Base-by-base conservation (phyloP, 2,797 vertebrate genomes). In the Pygocentrus nattereri region DNA sequence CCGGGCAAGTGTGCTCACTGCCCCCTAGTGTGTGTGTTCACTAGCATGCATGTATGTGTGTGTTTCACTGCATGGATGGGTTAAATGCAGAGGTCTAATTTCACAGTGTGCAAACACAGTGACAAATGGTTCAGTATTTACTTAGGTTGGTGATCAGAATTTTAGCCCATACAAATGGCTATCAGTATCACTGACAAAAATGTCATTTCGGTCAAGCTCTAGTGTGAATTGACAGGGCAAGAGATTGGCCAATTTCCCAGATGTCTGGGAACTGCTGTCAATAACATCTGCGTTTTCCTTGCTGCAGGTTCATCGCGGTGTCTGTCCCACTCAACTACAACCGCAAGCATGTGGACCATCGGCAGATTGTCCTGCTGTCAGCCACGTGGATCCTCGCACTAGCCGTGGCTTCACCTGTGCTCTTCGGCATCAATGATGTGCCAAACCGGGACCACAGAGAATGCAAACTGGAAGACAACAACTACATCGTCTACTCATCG, bases 331-430 rank as follows among this genome's bases (percentile, higher is more conserved):
- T 98, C 74, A 94, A 95, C 91, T 99, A 98, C 93, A 96, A 95
- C 93, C 93, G 96, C 71, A 96, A 94, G 71, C 95, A 96, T 25
- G 94, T 97, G 25, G 97, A 97, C 90, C 90, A 95, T 84, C 93
- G 97, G 15, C 98, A 98, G 89, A 50, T 93, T 19, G 89, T 95
- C 80, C 94, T 99, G 38, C 94, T 99, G 69, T 95, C 95, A 0
- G 95, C 96, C 90, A 97, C 98, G 15, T 99, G 98, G 98, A 88
- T 98, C 82, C 91, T 98, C 19, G 95, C 98, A 19, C 89, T 97
- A 19, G 98, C 97, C 0, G 97, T 99, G 84, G 98, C 98, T 5
- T 97, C 95, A 0, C 98, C 97, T 0, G 91, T 99, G 89, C 95
- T 98, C 61, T 97, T 97, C n/a, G 97, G 97, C 78, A 95, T 98